These are phyloP conservation scores for Pediacus dermestoides DNA, from an alignment of 2,888 invertebrate genomes.

Conservation along the genomic window DNA sequence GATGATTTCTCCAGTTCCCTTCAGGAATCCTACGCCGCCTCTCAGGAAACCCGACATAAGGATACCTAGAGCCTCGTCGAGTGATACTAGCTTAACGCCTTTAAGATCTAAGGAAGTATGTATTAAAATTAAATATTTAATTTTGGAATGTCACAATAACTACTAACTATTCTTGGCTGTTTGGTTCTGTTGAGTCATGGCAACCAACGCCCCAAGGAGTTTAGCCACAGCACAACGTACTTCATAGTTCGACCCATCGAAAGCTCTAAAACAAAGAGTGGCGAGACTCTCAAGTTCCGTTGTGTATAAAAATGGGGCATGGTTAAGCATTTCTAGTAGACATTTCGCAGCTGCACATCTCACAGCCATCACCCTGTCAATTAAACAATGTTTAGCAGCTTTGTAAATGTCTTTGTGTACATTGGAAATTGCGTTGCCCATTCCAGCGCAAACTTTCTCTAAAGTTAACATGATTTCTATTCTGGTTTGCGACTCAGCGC, in stretches of 20 bases:
- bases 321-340: slow-evolving; percentile 82
- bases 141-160: slow-evolving; percentile 2
- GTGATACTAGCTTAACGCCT: slow-evolving; percentile 64
- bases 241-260: slow-evolving; percentile 90
- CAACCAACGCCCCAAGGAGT: slow-evolving; percentile 82
- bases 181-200: slow-evolving; percentile 77
- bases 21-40: slow-evolving; percentile 91
- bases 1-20: slow-evolving; percentile 91
- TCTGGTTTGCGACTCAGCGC: slow-evolving; percentile 92
- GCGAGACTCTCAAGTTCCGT: slow-evolving; percentile 89
- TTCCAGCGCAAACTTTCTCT: slow-evolving; percentile 90
- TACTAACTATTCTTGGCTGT: slow-evolving; percentile 47
- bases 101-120: too few species aligned
- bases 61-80: slow-evolving; percentile 89
- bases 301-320: slow-evolving; percentile 80
- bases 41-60: slow-evolving; percentile 91
- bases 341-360: slow-evolving; percentile 91
- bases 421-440: slow-evolving; percentile 88
- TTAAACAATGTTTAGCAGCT: slow-evolving; percentile 80
- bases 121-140: too few species aligned
- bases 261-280: slow-evolving; percentile 85
- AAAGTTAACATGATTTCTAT: slow-evolving; percentile 96
- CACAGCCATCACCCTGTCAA: slow-evolving; percentile 90
- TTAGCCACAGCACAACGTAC: slow-evolving; percentile 89
- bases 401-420: slow-evolving; percentile 88